Conservation (phyloP, 2,888 invertebrate species). For the Hemaris fuciformis region DNA sequence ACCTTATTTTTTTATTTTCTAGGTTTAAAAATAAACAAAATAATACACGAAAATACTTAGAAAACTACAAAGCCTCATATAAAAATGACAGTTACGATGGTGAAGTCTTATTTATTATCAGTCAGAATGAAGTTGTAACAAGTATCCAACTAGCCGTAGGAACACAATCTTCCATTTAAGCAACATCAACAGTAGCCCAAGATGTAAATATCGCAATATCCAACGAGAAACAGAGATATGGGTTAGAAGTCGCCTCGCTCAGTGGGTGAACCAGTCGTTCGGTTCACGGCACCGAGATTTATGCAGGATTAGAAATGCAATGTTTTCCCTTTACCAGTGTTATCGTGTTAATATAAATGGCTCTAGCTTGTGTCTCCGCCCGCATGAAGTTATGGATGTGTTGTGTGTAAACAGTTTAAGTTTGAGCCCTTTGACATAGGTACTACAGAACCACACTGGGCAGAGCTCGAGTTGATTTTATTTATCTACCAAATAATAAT, state of each 20-base stretch:
- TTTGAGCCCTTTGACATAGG: background rate
- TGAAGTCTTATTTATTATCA: background rate
- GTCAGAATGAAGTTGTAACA: background rate
- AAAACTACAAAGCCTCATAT: too few relatives aligned
- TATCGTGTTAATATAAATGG: background rate
- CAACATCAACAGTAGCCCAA: constrained; percentile 25
- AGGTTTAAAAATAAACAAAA: too few relatives aligned
- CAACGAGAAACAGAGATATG: constrained; percentile 26
- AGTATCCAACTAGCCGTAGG: background rate
- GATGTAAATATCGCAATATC: constrained; percentile 41
- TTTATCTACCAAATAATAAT: too few relatives aligned
- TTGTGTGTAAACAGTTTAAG: background rate
- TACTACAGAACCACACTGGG: background rate
- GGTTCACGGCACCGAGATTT: constrained; percentile 19
- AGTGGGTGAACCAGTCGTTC: constrained; percentile 23
- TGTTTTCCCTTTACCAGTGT: constrained; percentile 1
- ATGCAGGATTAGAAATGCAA: constrained; percentile 38
- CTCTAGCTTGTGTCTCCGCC: background rate
- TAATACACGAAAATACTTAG: too few relatives aligned
- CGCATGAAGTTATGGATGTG: background rate
- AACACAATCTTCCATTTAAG: background rate
- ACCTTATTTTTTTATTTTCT: too few relatives aligned
- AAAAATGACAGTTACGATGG: too few relatives aligned
- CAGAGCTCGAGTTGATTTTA: background rate
- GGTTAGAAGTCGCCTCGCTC: constrained; percentile 26